These are phyloP conservation scores for Lucilia sericata DNA, from an alignment of 1,140 invertebrate species.

Conservation along the genomic window DNA sequence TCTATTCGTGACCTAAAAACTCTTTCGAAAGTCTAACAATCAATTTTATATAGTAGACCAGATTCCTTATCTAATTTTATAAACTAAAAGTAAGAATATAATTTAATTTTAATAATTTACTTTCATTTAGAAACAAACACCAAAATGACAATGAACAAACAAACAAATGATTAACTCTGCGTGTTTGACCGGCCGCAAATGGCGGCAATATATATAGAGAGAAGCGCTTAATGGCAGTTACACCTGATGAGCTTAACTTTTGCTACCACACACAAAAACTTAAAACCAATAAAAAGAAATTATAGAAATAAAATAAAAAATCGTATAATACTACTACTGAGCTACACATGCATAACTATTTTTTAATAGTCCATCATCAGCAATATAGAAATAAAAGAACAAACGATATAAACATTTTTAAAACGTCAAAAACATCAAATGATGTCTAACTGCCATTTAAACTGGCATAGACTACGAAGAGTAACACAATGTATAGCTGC, in stretches of 20 bases:
- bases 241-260: conserved; percentile 5
- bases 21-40: no score
- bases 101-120: conserved; percentile 3
- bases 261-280: background rate
- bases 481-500: no score
- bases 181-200: no score
- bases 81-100: background rate
- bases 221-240: background rate
- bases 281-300: background rate
- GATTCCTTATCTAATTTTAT: no score
- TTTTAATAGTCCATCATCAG: background rate
- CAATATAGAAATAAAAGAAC: background rate
- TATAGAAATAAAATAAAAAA: no score
- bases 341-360: background rate
- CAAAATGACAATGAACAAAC: no score
- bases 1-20: no score
- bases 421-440: background rate
- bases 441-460: background rate
- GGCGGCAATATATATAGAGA: background rate
- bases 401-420: background rate
- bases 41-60: no score
- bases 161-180: no score
- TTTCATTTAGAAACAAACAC: background rate
- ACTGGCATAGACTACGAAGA: no score
- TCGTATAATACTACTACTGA: no score